phyloP scores from a whole-genome alignment of 2,113 vertebrate genomes.

The Psilopsiagon aymara region DNA sequence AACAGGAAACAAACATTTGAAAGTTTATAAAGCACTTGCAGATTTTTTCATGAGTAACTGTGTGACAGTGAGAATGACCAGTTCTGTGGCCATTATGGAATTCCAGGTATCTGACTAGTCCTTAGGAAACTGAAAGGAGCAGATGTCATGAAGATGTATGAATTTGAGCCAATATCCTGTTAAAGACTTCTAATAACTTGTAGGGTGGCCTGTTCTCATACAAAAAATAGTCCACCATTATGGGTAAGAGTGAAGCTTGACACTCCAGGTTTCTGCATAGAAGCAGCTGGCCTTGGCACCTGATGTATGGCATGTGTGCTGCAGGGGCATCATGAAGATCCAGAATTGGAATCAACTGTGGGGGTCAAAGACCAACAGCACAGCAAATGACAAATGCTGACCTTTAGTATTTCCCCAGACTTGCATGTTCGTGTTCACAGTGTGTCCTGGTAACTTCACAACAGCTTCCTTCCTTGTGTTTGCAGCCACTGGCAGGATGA shows the following conservation, averaged over 20 bases:
- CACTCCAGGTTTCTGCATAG: not conserved
- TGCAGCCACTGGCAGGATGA: not conserved
- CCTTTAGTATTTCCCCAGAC: constrained; percentile 26
- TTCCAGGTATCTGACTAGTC: not conserved
- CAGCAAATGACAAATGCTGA: constrained; percentile 29
- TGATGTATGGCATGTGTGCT: not conserved
- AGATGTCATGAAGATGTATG: not conserved
- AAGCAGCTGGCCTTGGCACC: not conserved
- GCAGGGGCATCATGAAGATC: not conserved
- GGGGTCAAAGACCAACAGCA: not conserved
- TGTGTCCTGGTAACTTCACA: constrained; percentile 20
- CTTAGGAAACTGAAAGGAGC: not conserved
- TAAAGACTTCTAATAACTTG: not conserved
- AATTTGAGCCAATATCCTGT: not conserved
- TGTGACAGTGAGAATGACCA: not conserved
- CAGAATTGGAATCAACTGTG: not conserved
- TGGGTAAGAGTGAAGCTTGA: not conserved
- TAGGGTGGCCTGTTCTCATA: not conserved
- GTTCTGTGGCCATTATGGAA: not conserved
- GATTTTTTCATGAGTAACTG: not conserved
- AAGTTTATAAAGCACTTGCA: not conserved
- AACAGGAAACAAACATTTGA: not conserved
- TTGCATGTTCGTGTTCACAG: constrained; percentile 11
- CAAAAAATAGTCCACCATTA: not conserved
- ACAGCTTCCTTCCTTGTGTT: constrained; percentile 47